Evolutionary conservation across 2,113 vertebrate species (phyloP).

Genomic region (Phodopus roborovskii): DNA sequence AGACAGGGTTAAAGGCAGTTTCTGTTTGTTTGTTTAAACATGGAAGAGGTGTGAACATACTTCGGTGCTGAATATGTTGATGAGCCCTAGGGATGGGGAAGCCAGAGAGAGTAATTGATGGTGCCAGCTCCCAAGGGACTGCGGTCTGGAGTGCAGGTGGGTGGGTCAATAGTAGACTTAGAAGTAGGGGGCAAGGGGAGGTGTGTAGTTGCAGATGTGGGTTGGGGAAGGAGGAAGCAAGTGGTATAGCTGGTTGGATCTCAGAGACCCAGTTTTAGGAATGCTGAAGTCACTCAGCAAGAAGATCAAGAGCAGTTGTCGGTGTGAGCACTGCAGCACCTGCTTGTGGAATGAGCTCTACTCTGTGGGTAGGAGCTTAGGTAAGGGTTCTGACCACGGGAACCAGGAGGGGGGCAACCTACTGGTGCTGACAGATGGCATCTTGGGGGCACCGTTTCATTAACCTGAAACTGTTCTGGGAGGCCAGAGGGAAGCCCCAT

Average conservation of each 20-base stretch:
- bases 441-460: background rate
- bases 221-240: background rate
- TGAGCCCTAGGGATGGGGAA: background rate
- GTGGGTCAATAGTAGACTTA: background rate
- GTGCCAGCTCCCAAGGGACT: background rate
- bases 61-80: conserved; percentile 1
- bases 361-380: conserved; percentile 57
- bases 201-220: background rate
- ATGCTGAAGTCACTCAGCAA: background rate
- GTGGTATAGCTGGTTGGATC: background rate
- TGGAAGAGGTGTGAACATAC: background rate
- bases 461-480: background rate
- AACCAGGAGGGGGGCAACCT: conserved; percentile 22
- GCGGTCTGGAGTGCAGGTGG: background rate
- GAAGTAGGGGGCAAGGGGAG: background rate
- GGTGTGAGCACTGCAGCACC: conserved; percentile 59
- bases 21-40: background rate
- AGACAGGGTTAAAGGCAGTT: conserved; percentile 1
- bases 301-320: conserved; percentile 54
- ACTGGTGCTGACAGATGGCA: background rate
- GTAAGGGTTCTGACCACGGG: conserved; percentile 70
- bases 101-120: background rate
- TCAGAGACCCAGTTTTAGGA: fast-evolving
- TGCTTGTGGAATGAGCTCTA: conserved; percentile 47
- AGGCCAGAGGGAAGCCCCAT: background rate